These are phyloP conservation scores for Hystrix brachyura DNA, from an alignment of 2,113 vertebrate species.

Conservation along the genomic window DNA sequence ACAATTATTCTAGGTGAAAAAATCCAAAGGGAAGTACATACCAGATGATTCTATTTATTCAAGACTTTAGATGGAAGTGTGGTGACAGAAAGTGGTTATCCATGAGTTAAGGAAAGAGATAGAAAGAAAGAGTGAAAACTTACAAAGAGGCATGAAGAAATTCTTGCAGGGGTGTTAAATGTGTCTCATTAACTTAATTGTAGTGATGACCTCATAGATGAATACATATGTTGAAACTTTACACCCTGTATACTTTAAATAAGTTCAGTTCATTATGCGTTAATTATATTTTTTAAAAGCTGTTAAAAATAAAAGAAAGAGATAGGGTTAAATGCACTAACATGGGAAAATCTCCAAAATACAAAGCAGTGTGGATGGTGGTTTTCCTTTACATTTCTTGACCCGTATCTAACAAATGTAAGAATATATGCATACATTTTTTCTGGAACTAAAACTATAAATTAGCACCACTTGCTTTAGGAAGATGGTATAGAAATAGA, in stretches of 20 bases:
- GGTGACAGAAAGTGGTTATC: not conserved
- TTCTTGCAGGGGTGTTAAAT: not conserved
- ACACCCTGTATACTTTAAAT: constrained; percentile 19
- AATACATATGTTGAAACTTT: not conserved
- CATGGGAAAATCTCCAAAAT: not conserved
- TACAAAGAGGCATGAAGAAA: not conserved
- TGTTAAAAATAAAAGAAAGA: constrained; percentile 33
- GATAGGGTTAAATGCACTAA: not conserved
- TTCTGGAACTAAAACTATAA: constrained; percentile 32
- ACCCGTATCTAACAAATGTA: not conserved
- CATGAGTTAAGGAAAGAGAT: not conserved
- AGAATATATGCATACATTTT: not conserved
- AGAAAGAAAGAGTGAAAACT: not conserved
- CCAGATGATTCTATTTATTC: not conserved
- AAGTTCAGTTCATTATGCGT: not conserved
- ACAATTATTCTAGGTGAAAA: not conserved
- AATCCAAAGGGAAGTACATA: not conserved
- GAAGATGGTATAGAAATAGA: not conserved
- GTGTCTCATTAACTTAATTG: not conserved
- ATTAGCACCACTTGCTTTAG: not conserved
- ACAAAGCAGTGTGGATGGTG: not conserved
- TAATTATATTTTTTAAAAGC: not conserved
- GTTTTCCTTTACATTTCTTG: not conserved
- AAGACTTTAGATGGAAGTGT: not conserved
- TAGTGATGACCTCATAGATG: not conserved